Evolutionary conservation across 2,797 vertebrate genomes (phyloP).

Genomic region (Lophura swinhoii): DNA sequence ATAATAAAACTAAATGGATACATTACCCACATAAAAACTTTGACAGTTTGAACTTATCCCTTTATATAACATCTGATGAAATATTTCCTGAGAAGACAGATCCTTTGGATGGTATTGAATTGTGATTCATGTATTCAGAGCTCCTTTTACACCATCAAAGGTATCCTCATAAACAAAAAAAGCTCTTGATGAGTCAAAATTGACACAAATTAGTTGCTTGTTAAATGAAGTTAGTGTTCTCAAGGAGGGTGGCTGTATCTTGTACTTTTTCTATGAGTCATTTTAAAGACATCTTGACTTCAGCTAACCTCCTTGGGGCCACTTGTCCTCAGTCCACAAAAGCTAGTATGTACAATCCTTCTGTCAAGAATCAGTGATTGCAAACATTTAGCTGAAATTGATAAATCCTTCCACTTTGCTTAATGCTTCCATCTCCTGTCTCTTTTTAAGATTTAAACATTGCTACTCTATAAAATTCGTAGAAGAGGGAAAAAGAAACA

Average conservation of each 20-base stretch:
- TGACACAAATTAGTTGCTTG: neutral
- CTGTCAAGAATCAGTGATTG: neutral
- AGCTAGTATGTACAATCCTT: neutral
- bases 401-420: neutral
- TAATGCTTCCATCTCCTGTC: neutral
- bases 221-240: neutral
- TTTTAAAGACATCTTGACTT: constrained; percentile 26
- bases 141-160: constrained; percentile 23
- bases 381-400: constrained; percentile 9
- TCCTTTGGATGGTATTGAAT: constrained; percentile 22
- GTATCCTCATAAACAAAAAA: neutral
- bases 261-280: neutral
- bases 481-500: neutral
- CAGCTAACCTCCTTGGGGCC: neutral
- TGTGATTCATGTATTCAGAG: constrained; percentile 40
- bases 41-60: neutral
- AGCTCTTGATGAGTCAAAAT: constrained; percentile 33
- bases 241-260: constrained; percentile 2
- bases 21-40: neutral
- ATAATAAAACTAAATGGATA: constrained; percentile 10
- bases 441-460: neutral
- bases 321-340: neutral
- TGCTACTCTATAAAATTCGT: neutral
- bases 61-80: constrained; percentile 5
- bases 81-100: neutral